Evolutionary conservation across 2,797 vertebrate genomes (phyloP).

Genomic region (Hyperoplus immaculatus): DNA sequence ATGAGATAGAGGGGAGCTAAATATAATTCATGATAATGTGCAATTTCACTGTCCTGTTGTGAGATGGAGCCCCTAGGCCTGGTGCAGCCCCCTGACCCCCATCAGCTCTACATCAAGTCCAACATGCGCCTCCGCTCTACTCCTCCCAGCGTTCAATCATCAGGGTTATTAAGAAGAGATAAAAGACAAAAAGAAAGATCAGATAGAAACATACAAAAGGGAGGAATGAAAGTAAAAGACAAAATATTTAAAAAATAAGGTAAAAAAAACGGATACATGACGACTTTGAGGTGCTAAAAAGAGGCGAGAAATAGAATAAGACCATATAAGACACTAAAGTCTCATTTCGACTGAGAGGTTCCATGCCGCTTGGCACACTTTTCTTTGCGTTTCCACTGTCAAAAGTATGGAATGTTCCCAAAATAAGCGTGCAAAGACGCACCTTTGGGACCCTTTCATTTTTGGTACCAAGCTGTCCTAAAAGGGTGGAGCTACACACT

Average conservation of each 20-base stretch:
- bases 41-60: conserved; percentile 48
- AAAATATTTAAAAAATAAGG: background rate
- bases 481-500: too few relatives aligned
- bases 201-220: conserved; percentile 7
- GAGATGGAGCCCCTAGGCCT: conserved; percentile 25
- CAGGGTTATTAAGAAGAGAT: conserved; percentile 19
- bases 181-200: background rate
- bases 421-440: too few relatives aligned
- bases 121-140: conserved; percentile 30
- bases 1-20: conserved; percentile 60
- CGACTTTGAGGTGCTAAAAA: background rate
- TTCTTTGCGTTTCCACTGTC: too few relatives aligned
- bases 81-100: conserved; percentile 21
- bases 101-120: conserved; percentile 48
- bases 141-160: conserved; percentile 11
- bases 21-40: conserved; percentile 67
- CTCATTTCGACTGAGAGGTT: too few relatives aligned
- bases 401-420: too few relatives aligned
- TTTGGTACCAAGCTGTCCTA: too few relatives aligned
- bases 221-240: background rate
- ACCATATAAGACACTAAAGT: too few relatives aligned
- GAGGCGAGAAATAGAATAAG: background rate
- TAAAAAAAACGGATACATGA: background rate
- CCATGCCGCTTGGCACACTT: too few relatives aligned
- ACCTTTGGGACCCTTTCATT: too few relatives aligned